Base-by-base conservation (phyloP, 2,888 invertebrate genomes). In the Diaphora mendica region DNA sequence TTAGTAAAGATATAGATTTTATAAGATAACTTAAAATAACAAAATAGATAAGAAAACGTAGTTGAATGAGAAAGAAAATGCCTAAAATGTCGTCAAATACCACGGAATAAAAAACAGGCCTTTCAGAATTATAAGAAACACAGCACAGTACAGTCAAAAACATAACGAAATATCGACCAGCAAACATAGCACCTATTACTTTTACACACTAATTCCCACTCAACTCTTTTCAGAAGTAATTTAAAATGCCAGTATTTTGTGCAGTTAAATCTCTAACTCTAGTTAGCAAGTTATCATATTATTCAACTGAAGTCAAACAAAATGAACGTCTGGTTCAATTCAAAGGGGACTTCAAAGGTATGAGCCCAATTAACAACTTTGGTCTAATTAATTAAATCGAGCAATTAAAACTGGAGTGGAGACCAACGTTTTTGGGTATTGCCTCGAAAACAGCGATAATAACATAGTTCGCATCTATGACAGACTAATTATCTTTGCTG, bases 351-450 rank as follows among this genome's bases (percentile, higher is more conserved):
- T 79, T 79, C 79, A 79, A 83, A 83, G 78, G 77, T 75, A 81
- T 74, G 74, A 79, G 70, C 74, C 78, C 82, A 84, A 85, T 84
- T 84, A 83, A 76, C 83, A 85, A 83, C 77, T 81, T 81, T 70
- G 66, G 72, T 71, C 74, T 76, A 82, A 83, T n/a, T 84, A 79
- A 83, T 79, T 78, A 79, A 84, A 85, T 77, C 67, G 72, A 72
- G 70, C 79, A 83, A 85, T 83, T 85, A 85, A 77, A 82, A 79
- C 75, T 83, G 72, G 13, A 62, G 59, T 76, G 64, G 65, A 59
- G 67, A 39, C 68, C 71, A 55, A 73, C 70, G 79, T 81, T 80
- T 81, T 82, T 75, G 77, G 78, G 71, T 13, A 62, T 64, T 73
- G 75, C 76, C 69, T 48, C 68, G 64, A 77, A 72, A 77, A 66